Evolutionary conservation across 2,113 vertebrate species (phyloP).

Genomic region (Crotalus horridus): DNA sequence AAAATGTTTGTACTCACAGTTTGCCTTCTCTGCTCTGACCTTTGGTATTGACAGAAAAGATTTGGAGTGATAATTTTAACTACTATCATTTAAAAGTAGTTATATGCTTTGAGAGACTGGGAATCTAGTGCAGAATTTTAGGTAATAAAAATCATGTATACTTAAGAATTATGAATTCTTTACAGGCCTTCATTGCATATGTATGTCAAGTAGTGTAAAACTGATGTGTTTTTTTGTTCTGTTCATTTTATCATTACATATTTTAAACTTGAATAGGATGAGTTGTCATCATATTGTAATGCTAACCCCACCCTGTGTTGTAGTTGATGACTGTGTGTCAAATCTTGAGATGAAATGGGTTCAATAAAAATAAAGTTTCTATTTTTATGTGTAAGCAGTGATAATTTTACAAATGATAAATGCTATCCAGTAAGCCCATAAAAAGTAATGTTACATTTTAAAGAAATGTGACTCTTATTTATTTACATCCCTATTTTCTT

Average conservation of each 20-base stretch:
- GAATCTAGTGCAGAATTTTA: not conserved
- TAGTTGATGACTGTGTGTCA: not conserved
- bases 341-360: not conserved
- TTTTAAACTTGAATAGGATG: not conserved
- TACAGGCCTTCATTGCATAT: not conserved
- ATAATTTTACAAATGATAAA: not conserved
- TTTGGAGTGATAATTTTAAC: not conserved
- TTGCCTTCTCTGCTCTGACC: not conserved
- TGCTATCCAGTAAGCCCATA: not conserved
- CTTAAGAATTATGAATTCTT: not conserved
- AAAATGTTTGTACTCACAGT: not conserved
- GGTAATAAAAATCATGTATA: not conserved
- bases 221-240: not conserved
- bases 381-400: not conserved
- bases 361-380: not conserved
- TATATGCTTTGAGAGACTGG: not conserved
- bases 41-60: not conserved
- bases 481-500: not conserved
- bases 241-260: not conserved
- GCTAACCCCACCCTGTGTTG: not conserved
- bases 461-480: not conserved
- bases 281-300: not conserved
- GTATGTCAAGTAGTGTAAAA: not conserved
- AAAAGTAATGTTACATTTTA: not conserved
- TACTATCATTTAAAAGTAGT: not conserved